Evolutionary conservation across 2,888 invertebrate species (phyloP), one percentile per base, ranked within the genome.

Genomic region (Yponomeuta evonymella): DNA sequence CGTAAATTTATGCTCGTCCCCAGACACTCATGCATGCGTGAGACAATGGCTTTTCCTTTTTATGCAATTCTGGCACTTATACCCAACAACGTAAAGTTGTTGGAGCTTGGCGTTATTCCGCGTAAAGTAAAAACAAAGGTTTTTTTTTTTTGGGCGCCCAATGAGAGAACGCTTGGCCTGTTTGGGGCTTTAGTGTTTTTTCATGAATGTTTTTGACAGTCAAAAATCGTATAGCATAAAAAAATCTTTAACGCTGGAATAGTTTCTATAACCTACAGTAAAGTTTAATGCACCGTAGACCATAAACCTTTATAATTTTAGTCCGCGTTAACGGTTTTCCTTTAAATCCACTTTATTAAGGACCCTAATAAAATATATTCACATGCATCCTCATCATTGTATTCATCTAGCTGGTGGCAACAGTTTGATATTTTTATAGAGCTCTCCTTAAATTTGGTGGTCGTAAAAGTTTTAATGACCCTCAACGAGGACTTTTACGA

Each of bases 401-500:
- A 4, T 67, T 67, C 67, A 8, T 67, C 78, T 77, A 79, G 78
- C 79, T 81, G 82, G 83, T 83, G 83, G 85, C 80, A 81, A 80
- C 77, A 81, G 79, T 85, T 87, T 84, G 88, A 79, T 79, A 82
- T 79, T 73, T 76, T 81, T 86, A 87, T 86, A 85, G 83, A 81
- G 77, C 75, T 78, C 79, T 79, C 76, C 81, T 84, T 82, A 84
- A 79, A 83, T 79, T 85, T 81, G 67, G 51, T 76, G 74, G 76
- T 82, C 85, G 80, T 89, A 81, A 89, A 89, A 80, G 73, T 76
- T 83, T 43, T 82, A 80, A 87, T 78, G 81, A 79, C 78, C 77
- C 72, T 76, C 81, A 84, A 79, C 79, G 78, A 80, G 51, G 77
- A 84, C 82, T 79, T 88, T 89, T 87, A 89, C 76, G 81, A 43